Evolutionary conservation across 2,888 invertebrate species (phyloP).

Genomic region (Chloroclystis v-ata): DNA sequence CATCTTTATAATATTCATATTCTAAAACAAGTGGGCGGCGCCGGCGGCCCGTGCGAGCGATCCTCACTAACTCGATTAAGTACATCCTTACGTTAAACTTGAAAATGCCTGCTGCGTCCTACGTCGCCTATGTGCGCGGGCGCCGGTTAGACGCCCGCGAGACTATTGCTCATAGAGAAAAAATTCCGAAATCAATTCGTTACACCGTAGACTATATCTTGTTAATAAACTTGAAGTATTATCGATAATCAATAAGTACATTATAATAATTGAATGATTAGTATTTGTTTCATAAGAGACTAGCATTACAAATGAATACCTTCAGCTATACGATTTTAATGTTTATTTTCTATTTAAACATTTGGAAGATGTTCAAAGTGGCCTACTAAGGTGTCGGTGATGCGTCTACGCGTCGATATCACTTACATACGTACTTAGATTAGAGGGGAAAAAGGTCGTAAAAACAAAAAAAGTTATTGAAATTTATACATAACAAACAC

Average conservation of each 20-base stretch:
- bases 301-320: conserved; percentile 79
- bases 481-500: conserved; percentile 74
- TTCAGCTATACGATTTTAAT: conserved; percentile 77
- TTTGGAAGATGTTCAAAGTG: conserved; percentile 74
- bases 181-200: conserved; percentile 74
- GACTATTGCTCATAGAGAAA: conserved; percentile 69
- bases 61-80: conserved; percentile 64
- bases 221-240: conserved; percentile 78
- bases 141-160: conserved; percentile 35
- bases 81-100: conserved; percentile 73
- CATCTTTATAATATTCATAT: conserved; percentile 49
- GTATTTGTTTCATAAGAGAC: conserved; percentile 78
- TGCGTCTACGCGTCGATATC: conserved; percentile 76
- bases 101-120: conserved; percentile 76
- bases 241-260: conserved; percentile 78
- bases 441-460: conserved; percentile 75
- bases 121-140: conserved; percentile 57
- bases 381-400: conserved; percentile 61
- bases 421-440: conserved; percentile 76
- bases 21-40: conserved; percentile 70
- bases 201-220: conserved; percentile 75
- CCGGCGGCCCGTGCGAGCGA: conserved; percentile 54
- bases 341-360: conserved; percentile 75
- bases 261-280: conserved; percentile 79
- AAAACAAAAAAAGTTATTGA: conserved; percentile 76